Percentiles rank a stretch among this genome's conserved stretches.
Conservation (phyloP, 2,113 vertebrate genomes). For the Nothobranchius furzeri region DNA sequence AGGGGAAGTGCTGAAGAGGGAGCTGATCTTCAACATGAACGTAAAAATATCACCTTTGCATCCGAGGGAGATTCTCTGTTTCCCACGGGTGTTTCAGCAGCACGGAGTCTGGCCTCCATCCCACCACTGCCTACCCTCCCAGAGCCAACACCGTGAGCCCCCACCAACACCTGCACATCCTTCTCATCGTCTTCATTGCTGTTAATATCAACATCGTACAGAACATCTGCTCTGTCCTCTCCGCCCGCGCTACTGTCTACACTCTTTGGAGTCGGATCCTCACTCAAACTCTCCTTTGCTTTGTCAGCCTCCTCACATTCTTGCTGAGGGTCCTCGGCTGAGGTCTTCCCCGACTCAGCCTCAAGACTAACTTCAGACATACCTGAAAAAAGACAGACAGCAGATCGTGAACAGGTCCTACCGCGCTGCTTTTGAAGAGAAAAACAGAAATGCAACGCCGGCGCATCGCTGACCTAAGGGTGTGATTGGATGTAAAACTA, state of each 20-base stretch:
- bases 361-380: conserved; percentile 83
- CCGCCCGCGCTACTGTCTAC: conserved; percentile 29
- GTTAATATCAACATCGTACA: conserved; percentile 60
- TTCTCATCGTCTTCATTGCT: conserved; percentile 36
- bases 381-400: conserved; percentile 76
- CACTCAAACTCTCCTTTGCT: conserved; percentile 52
- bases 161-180: conserved; percentile 17
- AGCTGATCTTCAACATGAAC: conserved; percentile 26
- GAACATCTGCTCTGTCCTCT: conserved; percentile 27
- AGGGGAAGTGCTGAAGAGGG: conserved; percentile 20
- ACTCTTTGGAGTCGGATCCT: conserved; percentile 42
- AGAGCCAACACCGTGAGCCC: conserved; percentile 26
- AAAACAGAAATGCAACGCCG: too few species aligned
- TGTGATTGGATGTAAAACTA: too few species aligned
- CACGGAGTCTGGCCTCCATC: conserved; percentile 16
- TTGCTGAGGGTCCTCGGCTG: conserved; percentile 59
- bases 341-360: conserved; percentile 61
- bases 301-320: conserved; percentile 59
- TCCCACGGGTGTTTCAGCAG: conserved; percentile 51
- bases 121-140: conserved; percentile 41
- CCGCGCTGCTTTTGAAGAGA: not conserved
- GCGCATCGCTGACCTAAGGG: too few species aligned
- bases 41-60: conserved; percentile 63
- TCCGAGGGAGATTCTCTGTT: conserved; percentile 42
- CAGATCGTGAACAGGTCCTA: conserved; percentile 46